These are phyloP conservation scores for Lasioglossum calceatum DNA, from an alignment of 2,888 invertebrate species.

Conservation along the genomic window DNA sequence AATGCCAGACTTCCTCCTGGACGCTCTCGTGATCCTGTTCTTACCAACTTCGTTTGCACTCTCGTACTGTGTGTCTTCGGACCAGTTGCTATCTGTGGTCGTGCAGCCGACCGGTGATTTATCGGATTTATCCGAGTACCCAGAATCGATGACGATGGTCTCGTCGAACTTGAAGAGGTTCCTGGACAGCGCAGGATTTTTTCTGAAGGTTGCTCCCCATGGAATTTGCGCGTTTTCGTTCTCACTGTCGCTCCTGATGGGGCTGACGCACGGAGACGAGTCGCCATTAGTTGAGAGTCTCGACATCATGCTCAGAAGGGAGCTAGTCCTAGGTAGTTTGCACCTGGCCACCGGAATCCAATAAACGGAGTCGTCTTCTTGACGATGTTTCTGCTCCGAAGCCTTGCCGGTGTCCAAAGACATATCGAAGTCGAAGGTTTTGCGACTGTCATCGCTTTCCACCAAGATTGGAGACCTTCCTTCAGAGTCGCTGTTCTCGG, in stretches of 20 bases:
- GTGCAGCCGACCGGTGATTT: too few species aligned
- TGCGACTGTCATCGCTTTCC: conserved; percentile 33
- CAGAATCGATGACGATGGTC: too few species aligned
- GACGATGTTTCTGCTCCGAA: not conserved
- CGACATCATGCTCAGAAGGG: conserved; percentile 67
- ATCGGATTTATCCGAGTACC: too few species aligned
- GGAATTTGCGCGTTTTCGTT: not conserved
- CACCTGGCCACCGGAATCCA: conserved; percentile 70
- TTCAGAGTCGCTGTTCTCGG: conserved; percentile 67
- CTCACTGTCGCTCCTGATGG: conserved; percentile 58
- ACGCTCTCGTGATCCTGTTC: too few species aligned
- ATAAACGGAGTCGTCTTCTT: conserved; percentile 68
- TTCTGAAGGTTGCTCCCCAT: too few species aligned
- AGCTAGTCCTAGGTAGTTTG: conserved; percentile 67
- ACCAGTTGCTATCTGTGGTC: too few species aligned
- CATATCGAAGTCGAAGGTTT: not conserved
- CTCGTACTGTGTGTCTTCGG: too few species aligned
- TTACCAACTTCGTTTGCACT: too few species aligned
- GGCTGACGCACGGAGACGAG: conserved; percentile 70
- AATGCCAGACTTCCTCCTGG: too few species aligned
- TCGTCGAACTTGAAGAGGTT: too few species aligned
- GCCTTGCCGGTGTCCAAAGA: not conserved
- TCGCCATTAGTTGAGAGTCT: conserved; percentile 13
- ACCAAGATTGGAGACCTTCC: conserved; percentile 38
- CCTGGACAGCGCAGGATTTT: too few species aligned